Evolutionary conservation across 2,113 vertebrate species (phyloP).

Genomic region (Fulica atra): DNA sequence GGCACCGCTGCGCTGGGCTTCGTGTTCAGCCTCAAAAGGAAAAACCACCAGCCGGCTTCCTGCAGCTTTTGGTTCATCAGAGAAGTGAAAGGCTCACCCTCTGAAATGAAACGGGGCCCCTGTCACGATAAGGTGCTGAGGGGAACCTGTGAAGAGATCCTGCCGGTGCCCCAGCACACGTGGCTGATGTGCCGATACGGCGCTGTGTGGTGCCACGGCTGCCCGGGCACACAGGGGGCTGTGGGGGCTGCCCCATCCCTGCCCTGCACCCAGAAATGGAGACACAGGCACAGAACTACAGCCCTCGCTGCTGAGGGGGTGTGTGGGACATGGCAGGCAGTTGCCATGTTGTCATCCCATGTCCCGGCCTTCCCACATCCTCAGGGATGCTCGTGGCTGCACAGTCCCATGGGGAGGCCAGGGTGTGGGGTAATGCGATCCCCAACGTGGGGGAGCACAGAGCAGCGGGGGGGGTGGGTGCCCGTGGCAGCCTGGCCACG

Average conservation of each 20-base stretch:
- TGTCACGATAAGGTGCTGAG: accelerated
- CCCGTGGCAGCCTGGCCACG: accelerated
- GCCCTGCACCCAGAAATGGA: accelerated
- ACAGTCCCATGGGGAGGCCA: too few species aligned
- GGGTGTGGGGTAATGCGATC: not conserved
- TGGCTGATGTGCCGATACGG: accelerated
- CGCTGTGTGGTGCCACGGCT: accelerated
- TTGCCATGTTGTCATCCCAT: accelerated
- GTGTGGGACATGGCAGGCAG: accelerated
- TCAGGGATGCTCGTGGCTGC: not conserved
- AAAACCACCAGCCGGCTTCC: not conserved
- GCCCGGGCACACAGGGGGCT: accelerated
- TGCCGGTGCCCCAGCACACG: accelerated
- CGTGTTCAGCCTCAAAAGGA: not conserved
- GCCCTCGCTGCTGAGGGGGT: accelerated
- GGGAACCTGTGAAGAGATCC: not conserved
- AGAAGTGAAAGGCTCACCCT: not conserved
- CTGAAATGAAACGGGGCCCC: not conserved
- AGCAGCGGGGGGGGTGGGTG: not conserved
- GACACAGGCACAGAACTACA: accelerated
- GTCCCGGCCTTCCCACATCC: not conserved
- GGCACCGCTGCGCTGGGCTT: accelerated
- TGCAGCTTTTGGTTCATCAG: not conserved
- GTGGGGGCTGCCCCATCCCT: accelerated
- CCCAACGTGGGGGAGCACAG: accelerated